Evolutionary conservation across 2,888 invertebrate genomes (phyloP).

Genomic region (Saturnia japonica): DNA sequence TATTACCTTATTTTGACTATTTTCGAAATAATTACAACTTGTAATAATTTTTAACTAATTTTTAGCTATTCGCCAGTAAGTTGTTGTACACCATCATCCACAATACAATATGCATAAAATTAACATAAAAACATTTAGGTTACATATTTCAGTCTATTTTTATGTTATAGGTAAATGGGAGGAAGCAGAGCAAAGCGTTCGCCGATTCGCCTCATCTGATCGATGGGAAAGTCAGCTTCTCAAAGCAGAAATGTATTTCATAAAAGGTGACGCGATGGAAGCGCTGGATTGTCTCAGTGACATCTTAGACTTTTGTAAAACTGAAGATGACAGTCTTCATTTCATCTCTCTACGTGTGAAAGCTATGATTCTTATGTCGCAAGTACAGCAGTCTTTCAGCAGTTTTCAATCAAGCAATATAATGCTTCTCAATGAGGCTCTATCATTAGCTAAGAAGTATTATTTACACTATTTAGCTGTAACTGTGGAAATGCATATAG

Average conservation of each 20-base stretch:
- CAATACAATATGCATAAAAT: too few relatives aligned
- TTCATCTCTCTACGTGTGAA: constrained; percentile 82
- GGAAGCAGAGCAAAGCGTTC: constrained; percentile 86
- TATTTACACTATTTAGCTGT: constrained; percentile 90
- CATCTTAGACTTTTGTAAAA: constrained; percentile 77
- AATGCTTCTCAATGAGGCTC: constrained; percentile 85
- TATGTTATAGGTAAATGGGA: constrained; percentile 83
- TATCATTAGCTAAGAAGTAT: constrained; percentile 88
- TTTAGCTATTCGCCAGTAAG: too few relatives aligned
- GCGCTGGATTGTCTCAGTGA: constrained; percentile 75
- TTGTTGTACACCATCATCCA: too few relatives aligned
- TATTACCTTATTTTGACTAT: too few relatives aligned
- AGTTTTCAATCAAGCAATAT: constrained; percentile 79
- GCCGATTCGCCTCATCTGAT: constrained; percentile 85
- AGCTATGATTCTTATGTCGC: constrained; percentile 85
- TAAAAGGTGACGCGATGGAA: constrained; percentile 75
- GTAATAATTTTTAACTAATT: too few relatives aligned
- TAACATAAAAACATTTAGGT: too few relatives aligned
- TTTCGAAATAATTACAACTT: too few relatives aligned
- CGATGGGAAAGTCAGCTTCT: constrained; percentile 84
- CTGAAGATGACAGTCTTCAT: constrained; percentile 77
- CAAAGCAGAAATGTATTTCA: constrained; percentile 79
- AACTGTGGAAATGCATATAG: constrained; percentile 89
- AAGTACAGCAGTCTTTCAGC: constrained; percentile 83
- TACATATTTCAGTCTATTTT: not conserved